A percentile compares a stretch with the other conserved stretches of the same genome.
phyloP scores from a whole-genome alignment of 1,140 invertebrate species.

The Halotydeus destructor region DNA sequence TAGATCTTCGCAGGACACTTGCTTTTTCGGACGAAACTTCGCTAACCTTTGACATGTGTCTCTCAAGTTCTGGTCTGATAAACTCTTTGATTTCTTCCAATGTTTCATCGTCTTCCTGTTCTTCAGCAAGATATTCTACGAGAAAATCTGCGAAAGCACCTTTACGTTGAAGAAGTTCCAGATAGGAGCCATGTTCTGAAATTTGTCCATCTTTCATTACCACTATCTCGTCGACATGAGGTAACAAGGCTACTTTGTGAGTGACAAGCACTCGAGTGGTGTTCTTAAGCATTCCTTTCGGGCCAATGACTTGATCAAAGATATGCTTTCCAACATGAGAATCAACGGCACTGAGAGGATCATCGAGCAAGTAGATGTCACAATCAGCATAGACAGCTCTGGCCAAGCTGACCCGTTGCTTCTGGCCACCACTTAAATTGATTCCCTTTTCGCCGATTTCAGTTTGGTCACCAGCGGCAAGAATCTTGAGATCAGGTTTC shows the following conservation, averaged over 20 bases:
- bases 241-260: constrained; percentile 36
- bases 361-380: constrained; percentile 26
- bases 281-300: constrained; percentile 47
- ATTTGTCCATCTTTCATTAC: constrained; percentile 49
- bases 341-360: constrained; percentile 52
- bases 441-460: constrained; percentile 65
- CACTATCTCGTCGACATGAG: constrained; percentile 64
- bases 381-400: constrained; percentile 20
- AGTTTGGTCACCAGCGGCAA: constrained; percentile 57
- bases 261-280: constrained; percentile 29
- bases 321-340: constrained; percentile 87
- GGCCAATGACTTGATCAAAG: constrained; percentile 70
- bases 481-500: no score
- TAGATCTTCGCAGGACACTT: background rate
- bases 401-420: constrained; percentile 19
- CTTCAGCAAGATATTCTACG: constrained; percentile 20
- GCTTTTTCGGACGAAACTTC: background rate
- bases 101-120: constrained; percentile 3
- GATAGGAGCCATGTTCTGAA: constrained; percentile 29
- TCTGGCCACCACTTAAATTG: constrained; percentile 16
- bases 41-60: background rate
- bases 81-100: background rate
- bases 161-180: constrained; percentile 22
- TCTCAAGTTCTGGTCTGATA: background rate
- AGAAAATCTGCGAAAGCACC: constrained; percentile 23